Conservation (phyloP, 2,797 vertebrate genomes). For the Enteromius argenteus region DNA sequence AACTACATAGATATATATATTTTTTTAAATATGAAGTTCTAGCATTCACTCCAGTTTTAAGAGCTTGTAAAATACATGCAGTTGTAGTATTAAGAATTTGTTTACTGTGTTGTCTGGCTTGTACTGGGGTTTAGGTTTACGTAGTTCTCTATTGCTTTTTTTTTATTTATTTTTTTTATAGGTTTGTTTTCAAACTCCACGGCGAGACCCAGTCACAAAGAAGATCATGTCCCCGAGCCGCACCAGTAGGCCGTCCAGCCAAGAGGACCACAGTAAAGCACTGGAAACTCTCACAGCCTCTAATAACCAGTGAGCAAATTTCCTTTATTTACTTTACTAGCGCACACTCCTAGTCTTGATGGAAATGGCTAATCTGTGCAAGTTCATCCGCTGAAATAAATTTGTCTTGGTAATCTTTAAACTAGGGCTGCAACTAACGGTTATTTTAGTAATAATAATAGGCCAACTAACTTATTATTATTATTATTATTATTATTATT, state of each 20-base stretch:
- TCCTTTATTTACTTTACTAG: too few relatives aligned
- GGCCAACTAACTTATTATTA: too few relatives aligned
- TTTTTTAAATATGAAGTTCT: background rate
- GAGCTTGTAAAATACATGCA: too few relatives aligned
- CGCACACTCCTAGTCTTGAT: too few relatives aligned
- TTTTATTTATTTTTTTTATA: too few relatives aligned
- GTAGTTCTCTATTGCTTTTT: slow-evolving; percentile 5
- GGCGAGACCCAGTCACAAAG: slow-evolving; percentile 88
- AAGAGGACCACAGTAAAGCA: slow-evolving; percentile 70
- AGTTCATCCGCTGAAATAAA: too few relatives aligned
- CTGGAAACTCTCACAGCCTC: slow-evolving; percentile 64
- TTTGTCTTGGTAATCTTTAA: too few relatives aligned
- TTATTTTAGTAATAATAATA: too few relatives aligned
- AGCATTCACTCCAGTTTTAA: background rate
- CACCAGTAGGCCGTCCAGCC: slow-evolving; percentile 67
- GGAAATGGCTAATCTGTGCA: too few relatives aligned
- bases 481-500: too few relatives aligned
- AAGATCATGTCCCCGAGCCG: slow-evolving; percentile 85
- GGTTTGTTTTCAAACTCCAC: slow-evolving; percentile 97
- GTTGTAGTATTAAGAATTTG: background rate
- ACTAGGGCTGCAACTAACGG: too few relatives aligned
- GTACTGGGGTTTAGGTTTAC: background rate
- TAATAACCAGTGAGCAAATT: slow-evolving; percentile 74
- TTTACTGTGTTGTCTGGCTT: background rate
- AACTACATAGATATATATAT: too few relatives aligned